These are phyloP conservation scores for Zosterops pallidus DNA, from an alignment of 2,113 vertebrate species.

Conservation along the genomic window DNA sequence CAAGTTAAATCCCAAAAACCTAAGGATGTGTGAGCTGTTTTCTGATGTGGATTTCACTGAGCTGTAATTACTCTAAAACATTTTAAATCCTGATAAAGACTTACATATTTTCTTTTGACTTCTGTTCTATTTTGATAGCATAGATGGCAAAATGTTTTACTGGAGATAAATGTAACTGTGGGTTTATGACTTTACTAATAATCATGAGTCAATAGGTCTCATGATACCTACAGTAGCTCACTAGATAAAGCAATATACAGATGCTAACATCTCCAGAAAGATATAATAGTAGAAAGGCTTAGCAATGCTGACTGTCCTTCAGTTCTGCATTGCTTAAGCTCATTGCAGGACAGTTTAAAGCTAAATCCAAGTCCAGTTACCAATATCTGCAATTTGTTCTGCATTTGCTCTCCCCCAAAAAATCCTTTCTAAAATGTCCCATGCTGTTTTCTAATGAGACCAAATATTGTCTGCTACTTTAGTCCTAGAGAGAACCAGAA, in stretches of 20 bases:
- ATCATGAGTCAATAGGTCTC: constrained; percentile 56
- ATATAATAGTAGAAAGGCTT: neutral
- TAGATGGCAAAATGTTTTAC: constrained; percentile 34
- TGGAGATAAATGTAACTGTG: constrained; percentile 49
- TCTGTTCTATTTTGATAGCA: constrained; percentile 50
- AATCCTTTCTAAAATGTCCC: neutral
- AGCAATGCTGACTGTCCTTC: neutral
- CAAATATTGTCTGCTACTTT: neutral
- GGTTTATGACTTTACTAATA: constrained; percentile 29
- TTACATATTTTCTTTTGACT: constrained; percentile 13
- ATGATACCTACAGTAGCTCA: constrained; percentile 35
- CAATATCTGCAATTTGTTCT: neutral
- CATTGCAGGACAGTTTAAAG: neutral
- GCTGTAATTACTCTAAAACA: neutral
- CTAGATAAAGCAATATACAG: constrained; percentile 29
- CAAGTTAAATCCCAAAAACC: neutral
- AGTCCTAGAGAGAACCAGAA: neutral
- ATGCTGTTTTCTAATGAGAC: neutral
- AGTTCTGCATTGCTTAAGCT: neutral
- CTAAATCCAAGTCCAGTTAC: neutral
- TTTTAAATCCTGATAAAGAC: neutral
- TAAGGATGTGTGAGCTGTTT: neutral
- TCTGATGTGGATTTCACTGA: neutral
- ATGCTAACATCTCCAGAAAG: constrained; percentile 20
- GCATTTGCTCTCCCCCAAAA: too few species aligned